Percentiles rank a stretch among this genome's conserved stretches.
Conservation (phyloP, 53 echinoderm and acorn worm species). For the Patiria pectinifera region DNA sequence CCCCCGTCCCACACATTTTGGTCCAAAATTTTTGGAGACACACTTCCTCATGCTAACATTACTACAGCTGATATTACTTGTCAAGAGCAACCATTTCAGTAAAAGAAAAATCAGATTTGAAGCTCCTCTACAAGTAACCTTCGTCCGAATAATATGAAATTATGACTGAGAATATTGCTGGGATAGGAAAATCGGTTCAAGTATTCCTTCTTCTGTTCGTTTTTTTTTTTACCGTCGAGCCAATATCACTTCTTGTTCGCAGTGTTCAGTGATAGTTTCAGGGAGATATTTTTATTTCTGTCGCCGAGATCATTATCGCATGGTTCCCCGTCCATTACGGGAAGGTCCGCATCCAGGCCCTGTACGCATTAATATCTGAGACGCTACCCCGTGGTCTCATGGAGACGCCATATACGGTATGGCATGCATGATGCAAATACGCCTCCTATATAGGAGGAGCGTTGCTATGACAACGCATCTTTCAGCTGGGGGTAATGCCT, state of each 20-base stretch:
- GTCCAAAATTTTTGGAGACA: too few species aligned
- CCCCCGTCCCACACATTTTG: too few species aligned
- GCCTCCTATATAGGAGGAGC: slow-evolving; percentile 30
- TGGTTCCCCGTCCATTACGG: background rate
- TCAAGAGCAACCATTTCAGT: too few species aligned
- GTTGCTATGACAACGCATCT: slow-evolving; percentile 32
- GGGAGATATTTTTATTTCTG: background rate
- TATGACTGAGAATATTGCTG: too few species aligned
- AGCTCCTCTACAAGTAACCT: too few species aligned
- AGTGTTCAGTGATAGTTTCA: background rate
- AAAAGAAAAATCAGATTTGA: too few species aligned
- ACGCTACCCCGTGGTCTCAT: slow-evolving; percentile 43
- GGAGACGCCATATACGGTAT: slow-evolving; percentile 65
- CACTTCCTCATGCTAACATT: too few species aligned
- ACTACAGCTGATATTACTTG: too few species aligned
- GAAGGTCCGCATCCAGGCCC: background rate
- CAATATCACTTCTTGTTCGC: background rate
- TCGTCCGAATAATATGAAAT: too few species aligned
- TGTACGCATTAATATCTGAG: background rate
- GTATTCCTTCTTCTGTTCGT: too few species aligned
- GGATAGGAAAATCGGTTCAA: too few species aligned
- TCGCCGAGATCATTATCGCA: background rate
- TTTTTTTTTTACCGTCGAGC: background rate
- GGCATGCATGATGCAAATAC: slow-evolving; percentile 60
- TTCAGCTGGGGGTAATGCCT: background rate